Base-by-base conservation (phyloP, 2,888 invertebrate species). In the Sipha maydis region DNA sequence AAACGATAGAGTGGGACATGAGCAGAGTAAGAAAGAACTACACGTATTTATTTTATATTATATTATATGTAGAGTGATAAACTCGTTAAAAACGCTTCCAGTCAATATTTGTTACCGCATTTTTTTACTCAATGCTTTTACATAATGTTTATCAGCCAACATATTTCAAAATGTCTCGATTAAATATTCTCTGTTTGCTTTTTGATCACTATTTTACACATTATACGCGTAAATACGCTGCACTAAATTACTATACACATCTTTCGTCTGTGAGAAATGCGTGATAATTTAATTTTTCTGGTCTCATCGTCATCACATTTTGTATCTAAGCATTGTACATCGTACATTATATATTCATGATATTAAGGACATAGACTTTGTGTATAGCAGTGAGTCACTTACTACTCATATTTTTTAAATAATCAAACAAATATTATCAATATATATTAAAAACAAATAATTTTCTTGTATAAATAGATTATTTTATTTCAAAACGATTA, bases 41-140 rank as follows among this genome's bases (percentile, higher is more conserved):
- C 5, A 25, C 61, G 61, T 25, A 0, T 28, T 31, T 67, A 67
- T 21, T 56, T 21, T 56, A 21, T 38, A 21, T 31, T 67, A 67
- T 21, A 19, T 21, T 56, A 21, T 38, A 21, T 21, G 34, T 21
- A 41, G n/a, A 67, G 80, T 67, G 38, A 82, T 82, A 82, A 80
- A 69, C 80, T 69, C 67, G 80, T 82, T 82, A 82, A 82, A 82
- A 82, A 69, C 80, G 80, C 67, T 80, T 80, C 41, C 80, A 67
- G 80, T 41, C 38, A 71, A 71, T 28, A 28, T 71, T 71, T 25
- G 31, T 71, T 71, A 71, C 71, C n/a, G 31, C 71, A 71, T 71
- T 71, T 71, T 71, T 71, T 67, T 28, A 28, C 34, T n/a, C 61
- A 19, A 69, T 19, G 67, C 38, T 82, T 82, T 82, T 82, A 41